Percentiles rank a stretch among this genome's conserved stretches.
Conservation (phyloP, 2,888 invertebrate species). For the Aphrophora alni region DNA sequence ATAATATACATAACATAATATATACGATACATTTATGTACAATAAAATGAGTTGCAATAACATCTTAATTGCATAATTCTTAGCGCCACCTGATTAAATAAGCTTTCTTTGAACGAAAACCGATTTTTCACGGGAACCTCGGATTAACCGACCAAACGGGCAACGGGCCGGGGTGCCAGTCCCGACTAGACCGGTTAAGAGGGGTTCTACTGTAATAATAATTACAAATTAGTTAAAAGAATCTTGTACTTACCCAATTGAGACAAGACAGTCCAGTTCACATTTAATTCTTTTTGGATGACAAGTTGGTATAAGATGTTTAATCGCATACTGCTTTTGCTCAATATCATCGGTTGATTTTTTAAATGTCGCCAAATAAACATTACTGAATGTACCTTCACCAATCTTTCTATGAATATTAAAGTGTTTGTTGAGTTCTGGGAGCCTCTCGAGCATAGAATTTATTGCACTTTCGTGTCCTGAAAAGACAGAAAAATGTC, state of each 20-base stretch:
- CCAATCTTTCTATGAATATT: conserved; percentile 75
- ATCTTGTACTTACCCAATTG: conserved; percentile 74
- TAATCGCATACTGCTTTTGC: conserved; percentile 70
- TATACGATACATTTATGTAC: too few species aligned
- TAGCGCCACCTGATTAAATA: too few species aligned
- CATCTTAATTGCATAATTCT: too few species aligned
- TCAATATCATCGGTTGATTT: conserved; percentile 55
- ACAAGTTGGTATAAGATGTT: conserved; percentile 86
- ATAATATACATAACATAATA: too few species aligned
- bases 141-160: too few species aligned
- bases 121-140: too few species aligned
- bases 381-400: conserved; percentile 87
- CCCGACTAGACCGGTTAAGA: too few species aligned
- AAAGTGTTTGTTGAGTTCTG: conserved; percentile 68
- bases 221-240: too few species aligned
- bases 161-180: too few species aligned
- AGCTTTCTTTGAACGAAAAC: too few species aligned
- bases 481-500: background rate
- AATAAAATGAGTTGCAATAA: too few species aligned
- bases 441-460: conserved; percentile 61
- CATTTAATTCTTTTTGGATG: conserved; percentile 82
- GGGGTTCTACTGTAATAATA: too few species aligned
- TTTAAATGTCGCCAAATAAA: conserved; percentile 76
- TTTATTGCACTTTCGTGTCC: conserved; percentile 1
- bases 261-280: conserved; percentile 78